These are phyloP conservation scores for Leptodactylus fallax DNA, from an alignment of 2,797 vertebrate genomes.

Conservation along the genomic window DNA sequence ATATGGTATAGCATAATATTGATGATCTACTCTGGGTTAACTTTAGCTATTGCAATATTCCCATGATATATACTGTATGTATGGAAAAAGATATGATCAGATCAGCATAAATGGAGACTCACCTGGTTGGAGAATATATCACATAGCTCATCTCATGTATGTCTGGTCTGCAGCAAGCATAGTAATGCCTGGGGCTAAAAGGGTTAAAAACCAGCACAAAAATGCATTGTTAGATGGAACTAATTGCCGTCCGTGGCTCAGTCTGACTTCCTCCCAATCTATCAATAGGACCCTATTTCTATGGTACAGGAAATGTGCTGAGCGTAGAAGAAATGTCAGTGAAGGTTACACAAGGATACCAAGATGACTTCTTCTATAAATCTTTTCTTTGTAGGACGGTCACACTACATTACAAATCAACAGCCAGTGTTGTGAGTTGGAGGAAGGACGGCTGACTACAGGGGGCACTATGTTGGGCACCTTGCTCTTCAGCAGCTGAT, in stretches of 20 bases:
- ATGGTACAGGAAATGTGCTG: neutral
- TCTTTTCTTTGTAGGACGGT: neutral
- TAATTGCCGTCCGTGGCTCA: constrained; percentile 19
- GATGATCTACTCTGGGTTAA: neutral
- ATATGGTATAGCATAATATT: neutral
- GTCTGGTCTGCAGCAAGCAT: neutral
- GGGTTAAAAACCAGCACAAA: neutral
- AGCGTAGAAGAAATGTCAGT: neutral
- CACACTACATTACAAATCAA: neutral
- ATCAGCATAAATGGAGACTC: neutral
- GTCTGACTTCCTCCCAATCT: constrained; percentile 14
- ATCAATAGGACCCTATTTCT: constrained; percentile 28
- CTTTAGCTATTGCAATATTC: neutral
- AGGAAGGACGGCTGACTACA: neutral
- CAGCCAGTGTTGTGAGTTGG: neutral
- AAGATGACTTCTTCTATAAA: neutral
- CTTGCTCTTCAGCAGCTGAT: neutral
- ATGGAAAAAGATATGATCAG: neutral
- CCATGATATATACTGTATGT: neutral
- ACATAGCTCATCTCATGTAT: neutral
- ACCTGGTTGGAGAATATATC: neutral
- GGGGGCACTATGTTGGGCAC: neutral
- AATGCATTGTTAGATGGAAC: neutral
- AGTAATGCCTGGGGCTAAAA: neutral
- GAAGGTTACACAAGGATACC: neutral